phyloP scores from a whole-genome alignment of 2,888 invertebrate species.

The Acronicta alni region DNA sequence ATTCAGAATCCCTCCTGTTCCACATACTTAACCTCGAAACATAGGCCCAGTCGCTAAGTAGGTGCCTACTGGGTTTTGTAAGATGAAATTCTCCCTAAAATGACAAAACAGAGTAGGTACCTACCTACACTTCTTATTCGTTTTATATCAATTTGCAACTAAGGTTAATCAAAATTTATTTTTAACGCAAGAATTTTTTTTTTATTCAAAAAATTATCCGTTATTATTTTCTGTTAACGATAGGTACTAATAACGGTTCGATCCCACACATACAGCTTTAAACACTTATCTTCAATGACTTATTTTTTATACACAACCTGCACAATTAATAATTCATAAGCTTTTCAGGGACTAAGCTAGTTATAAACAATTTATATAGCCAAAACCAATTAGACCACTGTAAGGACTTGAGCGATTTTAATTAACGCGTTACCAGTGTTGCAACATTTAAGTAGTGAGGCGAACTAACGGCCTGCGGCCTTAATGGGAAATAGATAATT shows the following conservation, averaged over 20 bases:
- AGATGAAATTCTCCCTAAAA: no score
- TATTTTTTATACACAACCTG: slow-evolving; percentile 3
- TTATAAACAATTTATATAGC: slow-evolving; percentile 38
- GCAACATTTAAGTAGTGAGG: slow-evolving; percentile 36
- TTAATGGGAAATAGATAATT: slow-evolving; percentile 45
- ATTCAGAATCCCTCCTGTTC: no score
- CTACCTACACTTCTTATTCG: no score
- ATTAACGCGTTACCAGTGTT: slow-evolving; percentile 42
- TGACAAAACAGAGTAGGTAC: no score
- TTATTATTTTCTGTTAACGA: no score
- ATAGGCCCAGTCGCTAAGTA: no score
- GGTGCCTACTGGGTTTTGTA: no score
- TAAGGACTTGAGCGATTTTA: slow-evolving; percentile 33
- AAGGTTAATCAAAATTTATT: no score
- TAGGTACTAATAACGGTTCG: background rate
- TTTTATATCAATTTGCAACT: no score
- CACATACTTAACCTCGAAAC: no score
- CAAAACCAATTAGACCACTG: slow-evolving; percentile 31
- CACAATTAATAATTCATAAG: slow-evolving; percentile 39
- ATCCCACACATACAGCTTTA: background rate
- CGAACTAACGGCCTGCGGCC: slow-evolving; percentile 28
- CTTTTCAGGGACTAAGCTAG: slow-evolving; percentile 14
- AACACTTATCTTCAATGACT: background rate
- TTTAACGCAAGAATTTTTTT: no score
- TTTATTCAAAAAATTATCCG: no score